phyloP scores from a whole-genome alignment of 2,888 invertebrate genomes.

The Eupsilia transversa region DNA sequence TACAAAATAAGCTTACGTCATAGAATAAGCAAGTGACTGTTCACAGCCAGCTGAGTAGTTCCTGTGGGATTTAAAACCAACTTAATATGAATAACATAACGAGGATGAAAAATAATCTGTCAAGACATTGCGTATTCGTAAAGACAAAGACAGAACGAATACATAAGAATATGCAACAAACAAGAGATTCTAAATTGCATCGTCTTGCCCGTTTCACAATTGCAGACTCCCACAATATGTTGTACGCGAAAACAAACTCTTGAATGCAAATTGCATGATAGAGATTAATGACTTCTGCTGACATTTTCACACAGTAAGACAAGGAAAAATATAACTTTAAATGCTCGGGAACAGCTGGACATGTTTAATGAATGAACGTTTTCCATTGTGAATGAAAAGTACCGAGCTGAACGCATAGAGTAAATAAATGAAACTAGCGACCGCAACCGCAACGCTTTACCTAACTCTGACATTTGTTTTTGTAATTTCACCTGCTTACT shows the following conservation, averaged over 20 bases:
- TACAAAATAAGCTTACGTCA: slow-evolving; percentile 64
- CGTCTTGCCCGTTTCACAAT: slow-evolving; percentile 36
- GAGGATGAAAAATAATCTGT: slow-evolving; percentile 4
- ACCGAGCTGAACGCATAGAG: slow-evolving; percentile 1
- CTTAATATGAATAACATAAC: neutral
- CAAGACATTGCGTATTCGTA: neutral
- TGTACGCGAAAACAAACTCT: slow-evolving; percentile 57
- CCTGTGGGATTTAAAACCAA: slow-evolving; percentile 32
- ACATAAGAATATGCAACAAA: slow-evolving; percentile 29
- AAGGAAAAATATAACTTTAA: slow-evolving; percentile 54
- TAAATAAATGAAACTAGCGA: slow-evolving; percentile 20
- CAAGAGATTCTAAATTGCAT: slow-evolving; percentile 50
- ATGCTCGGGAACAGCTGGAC: slow-evolving; percentile 53
- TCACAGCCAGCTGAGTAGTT: slow-evolving; percentile 19
- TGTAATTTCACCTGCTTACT: neutral
- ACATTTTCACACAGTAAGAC: slow-evolving; percentile 55
- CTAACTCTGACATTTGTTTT: neutral
- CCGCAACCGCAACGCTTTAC: neutral
- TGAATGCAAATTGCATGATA: slow-evolving; percentile 60
- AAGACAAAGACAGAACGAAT: slow-evolving; percentile 34
- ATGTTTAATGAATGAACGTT: slow-evolving; percentile 62
- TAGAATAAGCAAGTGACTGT: slow-evolving; percentile 35
- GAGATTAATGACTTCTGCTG: slow-evolving; percentile 53
- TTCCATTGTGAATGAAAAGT: slow-evolving; percentile 59
- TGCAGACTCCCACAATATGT: slow-evolving; percentile 57